A percentile compares a stretch with the other conserved stretches of the same genome.
phyloP scores from a whole-genome alignment of 2,888 invertebrate genomes.

The Lamellibrachia satsuma region DNA sequence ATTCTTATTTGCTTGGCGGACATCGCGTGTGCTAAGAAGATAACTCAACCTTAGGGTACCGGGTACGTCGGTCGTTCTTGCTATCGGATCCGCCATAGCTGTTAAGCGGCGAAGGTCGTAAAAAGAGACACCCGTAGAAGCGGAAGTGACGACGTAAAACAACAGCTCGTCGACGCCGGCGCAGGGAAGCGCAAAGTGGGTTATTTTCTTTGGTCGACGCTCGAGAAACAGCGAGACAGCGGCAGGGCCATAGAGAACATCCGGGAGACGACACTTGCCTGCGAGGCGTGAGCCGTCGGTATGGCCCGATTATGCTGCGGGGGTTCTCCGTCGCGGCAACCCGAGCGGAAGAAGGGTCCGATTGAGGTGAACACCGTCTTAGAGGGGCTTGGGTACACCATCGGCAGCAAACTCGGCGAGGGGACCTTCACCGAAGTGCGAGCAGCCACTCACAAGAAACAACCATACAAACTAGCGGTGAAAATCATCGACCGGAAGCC shows the following conservation, averaged over 20 bases:
- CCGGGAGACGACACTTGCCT: background rate
- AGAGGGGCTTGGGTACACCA: conserved; percentile 34
- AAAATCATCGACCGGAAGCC: conserved; percentile 29
- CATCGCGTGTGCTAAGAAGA: background rate
- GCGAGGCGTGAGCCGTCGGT: background rate
- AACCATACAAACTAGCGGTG: conserved; percentile 27
- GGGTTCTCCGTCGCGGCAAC: background rate
- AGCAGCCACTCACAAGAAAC: conserved; percentile 29
- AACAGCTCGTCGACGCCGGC: background rate
- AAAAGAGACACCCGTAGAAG: background rate
- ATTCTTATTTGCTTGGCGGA: background rate
- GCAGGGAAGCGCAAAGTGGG: background rate
- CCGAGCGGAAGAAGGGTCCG: background rate
- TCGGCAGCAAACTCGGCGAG: conserved; percentile 37
- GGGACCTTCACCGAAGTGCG: conserved; percentile 39
- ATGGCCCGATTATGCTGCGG: conserved; percentile 1
- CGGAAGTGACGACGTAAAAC: conserved; percentile 17
- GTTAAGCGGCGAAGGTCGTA: background rate
- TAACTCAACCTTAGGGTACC: background rate
- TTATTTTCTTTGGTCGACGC: background rate
- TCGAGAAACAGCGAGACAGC: background rate
- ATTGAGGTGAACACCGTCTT: conserved; percentile 34
- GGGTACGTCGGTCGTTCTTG: background rate
- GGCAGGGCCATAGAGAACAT: background rate
- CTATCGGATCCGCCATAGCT: background rate